phyloP scores from a whole-genome alignment of 2,888 invertebrate genomes.

The Rosalia funebris region DNA sequence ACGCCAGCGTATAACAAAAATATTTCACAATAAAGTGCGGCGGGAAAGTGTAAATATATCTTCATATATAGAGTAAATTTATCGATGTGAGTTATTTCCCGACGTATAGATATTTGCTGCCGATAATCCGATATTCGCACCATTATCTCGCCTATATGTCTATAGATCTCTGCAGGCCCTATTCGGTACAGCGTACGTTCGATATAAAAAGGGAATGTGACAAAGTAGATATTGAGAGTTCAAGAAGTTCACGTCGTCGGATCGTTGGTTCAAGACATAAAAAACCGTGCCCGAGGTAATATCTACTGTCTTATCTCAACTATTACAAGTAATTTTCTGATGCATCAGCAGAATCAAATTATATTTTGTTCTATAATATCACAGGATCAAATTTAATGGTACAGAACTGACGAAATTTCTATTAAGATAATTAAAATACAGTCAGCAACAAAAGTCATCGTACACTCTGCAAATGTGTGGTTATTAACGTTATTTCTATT shows the following conservation, averaged over 20 bases:
- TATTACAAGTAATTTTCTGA: no score
- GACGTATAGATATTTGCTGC: slow-evolving; percentile 29
- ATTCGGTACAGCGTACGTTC: slow-evolving; percentile 15
- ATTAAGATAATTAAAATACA: no score
- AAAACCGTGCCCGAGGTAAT: slow-evolving; percentile 10
- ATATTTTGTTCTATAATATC: no score
- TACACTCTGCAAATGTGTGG: no score
- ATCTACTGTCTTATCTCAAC: not conserved
- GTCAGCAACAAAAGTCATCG: no score
- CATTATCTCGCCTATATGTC: slow-evolving; percentile 28
- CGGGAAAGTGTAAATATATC: slow-evolving; percentile 32
- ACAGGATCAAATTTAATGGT: no score
- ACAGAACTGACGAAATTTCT: no score
- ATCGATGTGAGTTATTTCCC: slow-evolving; percentile 27
- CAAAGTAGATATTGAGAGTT: slow-evolving; percentile 29
- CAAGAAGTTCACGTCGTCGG: slow-evolving; percentile 20
- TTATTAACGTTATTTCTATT: no score
- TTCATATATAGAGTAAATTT: slow-evolving; percentile 32
- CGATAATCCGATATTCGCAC: slow-evolving; percentile 30
- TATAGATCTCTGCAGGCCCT: slow-evolving; percentile 20
- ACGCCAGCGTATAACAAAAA: slow-evolving; percentile 22
- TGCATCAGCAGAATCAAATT: no score
- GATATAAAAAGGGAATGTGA: slow-evolving; percentile 17
- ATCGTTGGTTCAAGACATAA: slow-evolving; percentile 14
- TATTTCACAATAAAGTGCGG: slow-evolving; percentile 30